Evolutionary conservation across 2,797 vertebrate species (phyloP), one percentile per base, ranked within the genome.

Genomic region (Echeneis naucrates): DNA sequence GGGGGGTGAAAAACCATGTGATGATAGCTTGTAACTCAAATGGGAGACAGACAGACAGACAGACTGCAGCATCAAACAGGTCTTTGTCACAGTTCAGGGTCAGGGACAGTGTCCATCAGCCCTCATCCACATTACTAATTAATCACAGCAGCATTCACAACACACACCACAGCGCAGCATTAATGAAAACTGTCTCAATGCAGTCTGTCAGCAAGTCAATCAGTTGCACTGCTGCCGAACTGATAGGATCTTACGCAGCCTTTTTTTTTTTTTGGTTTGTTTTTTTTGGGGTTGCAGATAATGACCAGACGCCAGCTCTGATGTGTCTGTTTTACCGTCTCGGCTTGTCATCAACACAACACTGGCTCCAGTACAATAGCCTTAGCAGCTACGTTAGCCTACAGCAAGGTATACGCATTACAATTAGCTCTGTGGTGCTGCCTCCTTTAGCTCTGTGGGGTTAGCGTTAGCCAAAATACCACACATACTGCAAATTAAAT

Each of bases 371-470:
- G 26, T 55, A 68, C 42, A 58, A 64, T 16, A 82, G 60, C 57
- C 27, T 37, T 17, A 53, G 77, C n/a, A 23, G 77, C 81, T 26
- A 75, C 76, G 57, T 80, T 81, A 85, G 82, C 87, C 50, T 42
- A 44, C 2, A 76, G 64, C 75, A 62, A 72, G 55, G 75, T 77
- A 80, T 88, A 82, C 87, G 87, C 87, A 89, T 68, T 75, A 78
- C 84, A 89, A 79, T 91, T 84, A 91, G 88, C 88, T 70, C 48
- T 47, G 80, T 48, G 17, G 26, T 47, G 83, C 78, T 80, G 71
- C 68, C 45, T 63, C 21, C 50, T 53, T 69, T 83, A 87, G 88
- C 90, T 50, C 2, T 26, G 69, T 19, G 16, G 19, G 66, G 58
- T 80, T 87, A 89, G 82, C 81, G 17, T 70, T 87, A 87, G 85